A percentile compares a stretch with the other conserved stretches of the same genome.
These are phyloP conservation scores for Temnothorax unifasciatus DNA, from an alignment of 2,888 invertebrate species.

Conservation along the genomic window DNA sequence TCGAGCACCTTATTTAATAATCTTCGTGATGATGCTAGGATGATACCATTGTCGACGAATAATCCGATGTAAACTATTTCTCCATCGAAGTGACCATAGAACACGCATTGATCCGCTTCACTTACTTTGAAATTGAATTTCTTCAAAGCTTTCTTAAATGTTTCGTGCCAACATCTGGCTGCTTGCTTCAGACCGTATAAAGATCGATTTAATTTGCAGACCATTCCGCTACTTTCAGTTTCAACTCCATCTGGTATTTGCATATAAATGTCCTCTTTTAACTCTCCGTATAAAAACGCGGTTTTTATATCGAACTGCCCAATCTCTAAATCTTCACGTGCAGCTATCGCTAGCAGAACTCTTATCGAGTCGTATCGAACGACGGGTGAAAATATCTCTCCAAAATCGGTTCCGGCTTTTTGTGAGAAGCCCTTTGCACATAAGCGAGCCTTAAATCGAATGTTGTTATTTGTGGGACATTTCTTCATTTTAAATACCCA, in stretches of 20 bases:
- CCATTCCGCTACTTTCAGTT: accelerated
- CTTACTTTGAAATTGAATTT: neutral
- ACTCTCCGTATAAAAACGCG: neutral
- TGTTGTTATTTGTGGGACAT: too few relatives aligned
- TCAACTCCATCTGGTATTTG: neutral
- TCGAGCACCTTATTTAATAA: neutral
- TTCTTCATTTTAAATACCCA: neutral
- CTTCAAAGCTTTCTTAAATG: neutral
- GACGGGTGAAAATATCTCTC: neutral
- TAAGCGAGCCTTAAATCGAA: neutral
- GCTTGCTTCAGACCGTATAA: neutral
- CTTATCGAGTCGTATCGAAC: neutral
- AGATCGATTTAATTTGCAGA: neutral
- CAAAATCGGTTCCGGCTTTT: neutral
- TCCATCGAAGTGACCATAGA: neutral
- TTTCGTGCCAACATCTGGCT: neutral
- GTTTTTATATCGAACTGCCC: neutral
- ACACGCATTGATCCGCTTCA: neutral
- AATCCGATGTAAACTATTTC: neutral
- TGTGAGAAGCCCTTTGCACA: neutral
- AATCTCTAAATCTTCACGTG: neutral
- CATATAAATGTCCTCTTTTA: neutral
- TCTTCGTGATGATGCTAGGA: neutral
- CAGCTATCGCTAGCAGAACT: neutral
- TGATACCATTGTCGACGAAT: neutral